Evolutionary conservation across 2,888 invertebrate species (phyloP).

Genomic region (Mesodorylaimus sp.): DNA sequence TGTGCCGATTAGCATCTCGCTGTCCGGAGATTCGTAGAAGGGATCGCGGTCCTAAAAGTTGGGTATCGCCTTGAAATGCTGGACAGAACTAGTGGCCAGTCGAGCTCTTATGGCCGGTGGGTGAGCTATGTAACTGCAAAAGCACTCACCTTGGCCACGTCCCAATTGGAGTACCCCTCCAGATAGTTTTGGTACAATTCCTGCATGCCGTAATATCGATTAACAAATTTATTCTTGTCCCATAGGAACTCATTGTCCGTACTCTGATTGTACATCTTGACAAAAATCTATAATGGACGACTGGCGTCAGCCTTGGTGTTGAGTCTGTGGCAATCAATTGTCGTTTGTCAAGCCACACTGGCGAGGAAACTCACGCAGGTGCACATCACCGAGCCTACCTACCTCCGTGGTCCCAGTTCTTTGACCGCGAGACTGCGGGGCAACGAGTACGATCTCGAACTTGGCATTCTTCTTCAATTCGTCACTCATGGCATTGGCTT

Average conservation of each 20-base stretch:
- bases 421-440: conserved; percentile 38
- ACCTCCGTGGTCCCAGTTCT: conserved; percentile 35
- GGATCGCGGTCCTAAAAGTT: conserved; percentile 37
- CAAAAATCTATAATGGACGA: conserved; percentile 29
- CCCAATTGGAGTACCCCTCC: conserved; percentile 37
- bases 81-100: too few species aligned
- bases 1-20: conserved; percentile 37
- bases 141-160: conserved; percentile 34
- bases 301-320: too few species aligned
- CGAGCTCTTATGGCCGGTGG: too few species aligned
- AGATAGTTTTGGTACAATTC: conserved; percentile 40
- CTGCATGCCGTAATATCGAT: conserved; percentile 40
- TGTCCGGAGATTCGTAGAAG: conserved; percentile 37
- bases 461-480: conserved; percentile 38
- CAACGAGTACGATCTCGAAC: conserved; percentile 39
- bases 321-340: too few species aligned
- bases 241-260: conserved; percentile 39
- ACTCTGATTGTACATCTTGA: conserved; percentile 37
- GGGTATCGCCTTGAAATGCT: not conserved
- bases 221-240: conserved; percentile 38
- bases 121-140: too few species aligned
- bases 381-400: too few species aligned
- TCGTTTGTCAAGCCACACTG: too few species aligned
- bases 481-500: conserved; percentile 41
- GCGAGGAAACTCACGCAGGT: too few species aligned